Evolutionary conservation across 2,888 invertebrate species (phyloP).

Genomic region (Hemistola chrysoprasaria): DNA sequence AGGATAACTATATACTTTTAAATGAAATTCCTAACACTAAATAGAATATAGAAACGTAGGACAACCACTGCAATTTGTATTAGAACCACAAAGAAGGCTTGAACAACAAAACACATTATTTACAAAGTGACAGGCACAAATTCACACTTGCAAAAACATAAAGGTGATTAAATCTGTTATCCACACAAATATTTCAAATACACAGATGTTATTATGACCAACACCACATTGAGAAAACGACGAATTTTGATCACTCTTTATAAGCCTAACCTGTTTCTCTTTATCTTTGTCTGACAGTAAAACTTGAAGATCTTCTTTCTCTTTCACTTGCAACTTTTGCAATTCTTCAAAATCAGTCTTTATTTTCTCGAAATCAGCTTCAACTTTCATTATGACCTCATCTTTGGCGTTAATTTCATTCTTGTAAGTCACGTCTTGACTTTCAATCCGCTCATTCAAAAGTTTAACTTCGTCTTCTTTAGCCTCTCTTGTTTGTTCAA

Average conservation of each 20-base stretch:
- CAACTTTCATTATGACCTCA: conserved; percentile 35
- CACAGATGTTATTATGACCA: conserved; percentile 13
- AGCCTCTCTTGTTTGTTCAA: conserved; percentile 36
- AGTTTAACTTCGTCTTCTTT: conserved; percentile 50
- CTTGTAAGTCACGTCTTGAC: conserved; percentile 35
- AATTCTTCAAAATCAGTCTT: conserved; percentile 47
- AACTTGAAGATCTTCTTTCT: conserved; percentile 49
- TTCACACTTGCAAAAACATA: conserved; percentile 5
- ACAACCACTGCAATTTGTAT: too few relatives aligned
- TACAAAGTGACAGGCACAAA: conserved; percentile 1
- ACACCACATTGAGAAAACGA: conserved; percentile 23
- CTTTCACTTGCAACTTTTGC: conserved; percentile 43
- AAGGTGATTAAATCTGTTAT: conserved; percentile 3
- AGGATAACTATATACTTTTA: too few relatives aligned
- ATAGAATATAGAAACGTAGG: too few relatives aligned
- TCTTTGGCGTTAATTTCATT: conserved; percentile 44
- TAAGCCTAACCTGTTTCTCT: conserved; percentile 64
- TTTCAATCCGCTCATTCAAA: conserved; percentile 43
- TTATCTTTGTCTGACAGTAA: conserved; percentile 48
- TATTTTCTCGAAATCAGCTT: conserved; percentile 40
- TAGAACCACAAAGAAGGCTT: not conserved
- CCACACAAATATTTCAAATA: conserved; percentile 1
- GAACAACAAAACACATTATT: not conserved
- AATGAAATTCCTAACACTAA: too few relatives aligned
- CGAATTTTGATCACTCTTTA: conserved; percentile 23